phyloP scores from a whole-genome alignment of 53 echinoderm and acorn worm genomes.

The Crossaster papposus region DNA sequence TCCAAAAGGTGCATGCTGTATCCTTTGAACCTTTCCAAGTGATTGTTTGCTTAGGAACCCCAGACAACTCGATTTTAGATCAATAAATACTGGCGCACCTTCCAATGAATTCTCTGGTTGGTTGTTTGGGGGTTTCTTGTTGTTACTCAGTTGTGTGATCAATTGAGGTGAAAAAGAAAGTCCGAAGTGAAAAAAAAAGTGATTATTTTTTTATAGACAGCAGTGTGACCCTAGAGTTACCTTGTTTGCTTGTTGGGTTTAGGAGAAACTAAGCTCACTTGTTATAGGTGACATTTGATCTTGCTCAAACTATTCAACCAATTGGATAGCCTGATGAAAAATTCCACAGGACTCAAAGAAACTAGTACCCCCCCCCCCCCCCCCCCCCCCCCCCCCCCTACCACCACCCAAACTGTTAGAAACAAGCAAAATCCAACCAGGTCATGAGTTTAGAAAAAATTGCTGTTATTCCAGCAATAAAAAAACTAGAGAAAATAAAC shows the following conservation, averaged over 20 bases:
- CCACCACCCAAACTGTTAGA: constrained; percentile 28
- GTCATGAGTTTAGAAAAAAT: not conserved
- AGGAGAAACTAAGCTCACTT: constrained; percentile 21
- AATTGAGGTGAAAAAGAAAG: not conserved
- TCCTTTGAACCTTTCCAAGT: constrained; percentile 48
- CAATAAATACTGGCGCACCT: constrained; percentile 60
- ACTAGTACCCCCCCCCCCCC: not conserved
- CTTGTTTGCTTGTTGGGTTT: not conserved
- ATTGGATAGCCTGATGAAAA: constrained; percentile 27
- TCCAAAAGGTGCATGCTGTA: constrained; percentile 24
- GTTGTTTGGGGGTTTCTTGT: constrained; percentile 7
- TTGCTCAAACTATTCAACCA: constrained; percentile 34
- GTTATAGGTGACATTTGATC: constrained; percentile 44
- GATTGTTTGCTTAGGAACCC: constrained; percentile 54
- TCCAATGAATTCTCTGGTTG: not conserved
- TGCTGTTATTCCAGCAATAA: not conserved
- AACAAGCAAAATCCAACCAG: not conserved
- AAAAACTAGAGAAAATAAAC: constrained; percentile 20
- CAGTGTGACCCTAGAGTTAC: constrained; percentile 3
- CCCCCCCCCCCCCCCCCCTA: too few relatives aligned
- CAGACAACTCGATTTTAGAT: constrained; percentile 41
- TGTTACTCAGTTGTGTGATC: constrained; percentile 11
- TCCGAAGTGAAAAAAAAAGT: constrained; percentile 35
- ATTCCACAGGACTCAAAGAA: not conserved
- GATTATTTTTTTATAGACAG: constrained; percentile 56